Conservation (phyloP, 2,797 vertebrate genomes). For the Spinibarbus caldwelli region DNA sequence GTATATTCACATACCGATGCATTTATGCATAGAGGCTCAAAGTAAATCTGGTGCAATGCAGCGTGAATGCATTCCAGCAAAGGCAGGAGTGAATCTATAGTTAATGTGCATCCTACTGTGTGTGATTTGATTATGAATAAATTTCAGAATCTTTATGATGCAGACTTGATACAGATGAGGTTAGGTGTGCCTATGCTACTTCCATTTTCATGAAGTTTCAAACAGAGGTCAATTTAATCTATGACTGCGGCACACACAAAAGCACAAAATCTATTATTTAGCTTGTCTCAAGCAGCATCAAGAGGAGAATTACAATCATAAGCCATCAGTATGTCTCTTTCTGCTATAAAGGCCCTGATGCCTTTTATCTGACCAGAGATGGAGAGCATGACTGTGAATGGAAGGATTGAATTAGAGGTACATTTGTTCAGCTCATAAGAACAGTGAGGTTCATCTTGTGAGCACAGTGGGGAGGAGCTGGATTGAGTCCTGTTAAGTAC, state of each 20-base stretch:
- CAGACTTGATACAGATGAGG: not conserved
- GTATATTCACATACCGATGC: not conserved
- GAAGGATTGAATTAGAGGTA: constrained; percentile 49
- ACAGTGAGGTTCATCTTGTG: constrained; percentile 7
- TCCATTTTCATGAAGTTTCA: constrained; percentile 13
- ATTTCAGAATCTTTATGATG: not conserved
- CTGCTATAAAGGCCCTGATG: constrained; percentile 37
- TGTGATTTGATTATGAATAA: constrained; percentile 13
- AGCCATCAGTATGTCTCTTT: constrained; percentile 32
- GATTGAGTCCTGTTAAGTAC: not conserved
- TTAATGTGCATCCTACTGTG: not conserved
- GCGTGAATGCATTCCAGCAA: not conserved
- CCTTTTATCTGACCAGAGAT: constrained; percentile 41
- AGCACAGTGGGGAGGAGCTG: constrained; percentile 14
- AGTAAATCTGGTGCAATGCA: not conserved
- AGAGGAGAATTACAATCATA: constrained; percentile 15
- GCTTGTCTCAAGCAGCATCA: constrained; percentile 17
- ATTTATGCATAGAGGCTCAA: not conserved
- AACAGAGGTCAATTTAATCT: constrained; percentile 23
- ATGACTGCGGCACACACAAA: too few relatives aligned
- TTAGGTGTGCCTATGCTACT: not conserved
- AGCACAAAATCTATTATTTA: constrained; percentile 12
- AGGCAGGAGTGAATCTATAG: not conserved
- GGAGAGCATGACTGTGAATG: constrained; percentile 22
- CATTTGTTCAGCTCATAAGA: constrained; percentile 38